phyloP scores from a whole-genome alignment of 2,797 vertebrate genomes.

The Buceros bicornis region DNA sequence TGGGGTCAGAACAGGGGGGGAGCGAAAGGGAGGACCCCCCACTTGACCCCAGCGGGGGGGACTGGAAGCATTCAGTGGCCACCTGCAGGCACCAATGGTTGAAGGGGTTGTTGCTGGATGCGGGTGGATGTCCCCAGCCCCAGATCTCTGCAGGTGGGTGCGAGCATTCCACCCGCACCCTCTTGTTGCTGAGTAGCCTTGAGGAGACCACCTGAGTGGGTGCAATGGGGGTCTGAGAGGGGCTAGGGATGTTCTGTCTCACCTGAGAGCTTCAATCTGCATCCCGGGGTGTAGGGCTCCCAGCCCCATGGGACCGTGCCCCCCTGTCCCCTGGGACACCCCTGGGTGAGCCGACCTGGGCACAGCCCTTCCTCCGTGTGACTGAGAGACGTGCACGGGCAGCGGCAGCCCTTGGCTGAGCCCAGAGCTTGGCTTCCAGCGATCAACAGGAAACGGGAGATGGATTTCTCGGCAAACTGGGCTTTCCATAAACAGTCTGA shows the following conservation, averaged over 20 bases:
- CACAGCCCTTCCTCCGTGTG: background rate
- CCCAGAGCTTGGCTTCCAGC: slow-evolving; percentile 55
- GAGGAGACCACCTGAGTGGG: background rate
- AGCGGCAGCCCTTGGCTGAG: slow-evolving; percentile 40
- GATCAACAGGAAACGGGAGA: slow-evolving; percentile 75
- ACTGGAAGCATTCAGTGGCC: background rate
- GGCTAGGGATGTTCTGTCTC: fast-evolving
- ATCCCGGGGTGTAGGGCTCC: fast-evolving
- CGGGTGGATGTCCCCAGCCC: background rate
- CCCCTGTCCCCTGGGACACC: fast-evolving
- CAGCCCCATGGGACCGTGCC: fast-evolving
- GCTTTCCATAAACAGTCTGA: slow-evolving; percentile 77
- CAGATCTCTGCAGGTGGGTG: fast-evolving
- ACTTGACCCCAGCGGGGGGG: fast-evolving
- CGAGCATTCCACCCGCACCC: background rate
- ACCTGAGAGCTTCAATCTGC: fast-evolving
- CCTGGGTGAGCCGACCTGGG: background rate
- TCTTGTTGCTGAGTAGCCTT: fast-evolving
- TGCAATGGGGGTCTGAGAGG: fast-evolving
- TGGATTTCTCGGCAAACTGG: slow-evolving; percentile 75
- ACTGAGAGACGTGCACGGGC: background rate
- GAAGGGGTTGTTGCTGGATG: background rate
- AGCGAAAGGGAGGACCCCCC: fast-evolving
- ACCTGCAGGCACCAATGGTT: fast-evolving
- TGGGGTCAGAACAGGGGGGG: background rate